Evolutionary conservation across 2,797 vertebrate genomes (phyloP).

Genomic region (Hyperoplus lanceolatus): DNA sequence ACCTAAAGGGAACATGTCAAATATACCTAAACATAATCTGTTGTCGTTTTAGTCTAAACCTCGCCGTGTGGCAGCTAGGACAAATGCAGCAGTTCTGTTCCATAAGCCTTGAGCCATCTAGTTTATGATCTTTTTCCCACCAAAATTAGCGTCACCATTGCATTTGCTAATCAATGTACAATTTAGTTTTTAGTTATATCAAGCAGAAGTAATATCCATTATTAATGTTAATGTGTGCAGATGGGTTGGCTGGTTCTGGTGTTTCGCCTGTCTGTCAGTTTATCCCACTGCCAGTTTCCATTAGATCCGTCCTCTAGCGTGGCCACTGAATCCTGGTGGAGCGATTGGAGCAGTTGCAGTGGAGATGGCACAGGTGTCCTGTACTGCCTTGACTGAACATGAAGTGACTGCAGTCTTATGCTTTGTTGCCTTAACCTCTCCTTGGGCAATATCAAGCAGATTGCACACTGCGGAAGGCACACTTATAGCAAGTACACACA

Average conservation of each 20-base stretch:
- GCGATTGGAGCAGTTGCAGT: constrained; percentile 24
- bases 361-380: constrained; percentile 69
- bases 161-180: background rate
- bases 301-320: constrained; percentile 54
- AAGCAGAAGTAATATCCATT: constrained; percentile 23
- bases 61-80: background rate
- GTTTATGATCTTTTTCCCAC: too few relatives aligned
- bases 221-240: constrained; percentile 16
- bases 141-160: too few relatives aligned
- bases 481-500: constrained; percentile 19
- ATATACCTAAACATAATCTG: background rate
- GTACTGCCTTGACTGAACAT: constrained; percentile 58
- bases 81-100: background rate
- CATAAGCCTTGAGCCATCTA: background rate
- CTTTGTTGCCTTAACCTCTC: constrained; percentile 64
- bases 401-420: constrained; percentile 76
- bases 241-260: constrained; percentile 40
- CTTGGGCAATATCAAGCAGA: constrained; percentile 65
- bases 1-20: background rate
- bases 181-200: constrained; percentile 6
- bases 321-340: constrained; percentile 13
- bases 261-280: constrained; percentile 37
- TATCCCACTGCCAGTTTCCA: constrained; percentile 60
- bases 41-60: background rate
- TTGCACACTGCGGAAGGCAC: constrained; percentile 35